Conservation (phyloP, 2,113 vertebrate genomes). For the Lycocorax pyrrhopterus region DNA sequence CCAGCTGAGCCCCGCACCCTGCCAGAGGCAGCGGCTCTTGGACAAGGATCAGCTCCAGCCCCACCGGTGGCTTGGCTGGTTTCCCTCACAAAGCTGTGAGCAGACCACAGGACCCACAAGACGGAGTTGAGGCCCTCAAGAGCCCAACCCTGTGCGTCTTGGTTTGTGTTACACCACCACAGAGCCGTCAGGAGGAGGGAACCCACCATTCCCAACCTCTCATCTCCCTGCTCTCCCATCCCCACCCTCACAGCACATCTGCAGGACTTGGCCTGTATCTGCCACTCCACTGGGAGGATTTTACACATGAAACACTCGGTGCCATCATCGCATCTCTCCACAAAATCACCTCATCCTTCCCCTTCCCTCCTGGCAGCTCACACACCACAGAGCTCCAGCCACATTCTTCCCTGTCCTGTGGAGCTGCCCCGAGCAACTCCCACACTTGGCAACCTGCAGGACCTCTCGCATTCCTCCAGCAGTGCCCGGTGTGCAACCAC, state of each 20-base stretch:
- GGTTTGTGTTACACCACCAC: not conserved
- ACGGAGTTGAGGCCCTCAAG: not conserved
- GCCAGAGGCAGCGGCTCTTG: fast-evolving
- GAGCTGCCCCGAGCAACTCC: not conserved
- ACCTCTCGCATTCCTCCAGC: not conserved
- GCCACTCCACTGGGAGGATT: not conserved
- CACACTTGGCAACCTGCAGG: not conserved
- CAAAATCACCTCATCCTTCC: not conserved
- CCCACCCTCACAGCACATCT: not conserved
- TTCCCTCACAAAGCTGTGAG: not conserved
- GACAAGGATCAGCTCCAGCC: not conserved
- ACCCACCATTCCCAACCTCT: fast-evolving
- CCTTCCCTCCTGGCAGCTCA: fast-evolving
- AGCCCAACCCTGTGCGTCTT: not conserved
- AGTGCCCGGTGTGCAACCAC: not conserved
- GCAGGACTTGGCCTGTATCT: not conserved
- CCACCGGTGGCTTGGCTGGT: not conserved
- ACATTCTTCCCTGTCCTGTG: not conserved
- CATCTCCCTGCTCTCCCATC: not conserved
- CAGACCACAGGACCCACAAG: not conserved
- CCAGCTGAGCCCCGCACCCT: fast-evolving
- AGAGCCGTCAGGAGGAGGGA: not conserved
- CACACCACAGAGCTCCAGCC: not conserved
- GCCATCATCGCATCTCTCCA: not conserved
- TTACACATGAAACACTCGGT: fast-evolving